phyloP scores from a whole-genome alignment of 1,140 invertebrate genomes.

The Atta texana region DNA sequence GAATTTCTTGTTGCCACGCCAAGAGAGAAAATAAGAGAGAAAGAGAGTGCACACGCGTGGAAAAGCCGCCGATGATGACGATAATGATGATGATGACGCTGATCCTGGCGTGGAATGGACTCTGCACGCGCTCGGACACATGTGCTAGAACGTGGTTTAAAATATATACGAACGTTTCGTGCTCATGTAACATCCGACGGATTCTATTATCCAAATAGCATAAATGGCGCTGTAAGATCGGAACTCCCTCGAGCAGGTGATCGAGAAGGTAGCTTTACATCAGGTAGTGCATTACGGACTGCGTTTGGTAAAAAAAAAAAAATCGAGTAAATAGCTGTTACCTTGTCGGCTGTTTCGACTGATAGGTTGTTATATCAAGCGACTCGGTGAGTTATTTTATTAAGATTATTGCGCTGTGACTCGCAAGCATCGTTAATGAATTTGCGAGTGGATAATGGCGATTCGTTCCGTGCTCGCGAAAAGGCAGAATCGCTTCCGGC shows the following conservation, averaged over 20 bases:
- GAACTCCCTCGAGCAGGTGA: constrained; percentile 1
- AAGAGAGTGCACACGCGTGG: constrained; percentile 37
- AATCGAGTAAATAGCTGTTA: constrained; percentile 14
- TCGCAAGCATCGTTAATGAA: constrained; percentile 26
- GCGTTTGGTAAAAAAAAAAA: neutral
- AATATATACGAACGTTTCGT: constrained; percentile 33
- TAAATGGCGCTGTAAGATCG: constrained; percentile 32
- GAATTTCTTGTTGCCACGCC: constrained; percentile 74
- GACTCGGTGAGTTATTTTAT: constrained; percentile 33
- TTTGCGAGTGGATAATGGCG: constrained; percentile 35
- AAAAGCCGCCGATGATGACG: constrained; percentile 69
- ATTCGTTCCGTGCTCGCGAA: constrained; percentile 2
- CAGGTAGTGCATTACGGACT: neutral
- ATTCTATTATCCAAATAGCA: constrained; percentile 56
- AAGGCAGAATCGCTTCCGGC: constrained; percentile 10
- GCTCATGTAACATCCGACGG: constrained; percentile 9
- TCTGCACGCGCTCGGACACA: constrained; percentile 50
- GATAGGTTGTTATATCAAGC: neutral
- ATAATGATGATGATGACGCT: constrained; percentile 73
- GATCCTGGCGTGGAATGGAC: constrained; percentile 63
- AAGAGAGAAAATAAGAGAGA: neutral
- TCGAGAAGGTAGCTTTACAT: constrained; percentile 18
- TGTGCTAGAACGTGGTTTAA: constrained; percentile 42
- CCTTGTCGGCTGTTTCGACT: neutral
- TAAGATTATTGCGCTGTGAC: constrained; percentile 2